A percentile compares a stretch with the other conserved stretches of the same genome.
phyloP scores from a whole-genome alignment of 2,113 vertebrate genomes.

The Recurvirostra avosetta region DNA sequence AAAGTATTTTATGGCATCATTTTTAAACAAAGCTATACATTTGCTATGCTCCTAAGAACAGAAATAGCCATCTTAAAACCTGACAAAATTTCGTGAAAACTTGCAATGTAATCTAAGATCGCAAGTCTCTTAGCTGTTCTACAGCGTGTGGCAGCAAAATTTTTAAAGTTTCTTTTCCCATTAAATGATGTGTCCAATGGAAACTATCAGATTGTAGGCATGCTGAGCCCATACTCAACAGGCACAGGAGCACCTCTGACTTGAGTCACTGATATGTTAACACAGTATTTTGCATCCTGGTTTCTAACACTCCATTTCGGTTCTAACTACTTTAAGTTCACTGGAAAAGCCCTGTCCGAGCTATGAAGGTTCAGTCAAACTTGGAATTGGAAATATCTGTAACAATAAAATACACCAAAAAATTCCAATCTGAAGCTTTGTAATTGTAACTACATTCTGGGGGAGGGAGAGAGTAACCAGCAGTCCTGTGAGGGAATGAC shows the following conservation, averaged over 20 bases:
- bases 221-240: background rate
- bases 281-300: background rate
- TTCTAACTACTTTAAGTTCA: background rate
- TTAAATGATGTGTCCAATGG: background rate
- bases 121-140: background rate
- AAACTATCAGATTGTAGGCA: background rate
- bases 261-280: background rate
- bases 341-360: background rate
- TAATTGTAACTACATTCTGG: background rate
- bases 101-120: background rate
- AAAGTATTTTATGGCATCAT: background rate
- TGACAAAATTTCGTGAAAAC: background rate
- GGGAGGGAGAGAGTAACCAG: too few species aligned
- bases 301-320: background rate
- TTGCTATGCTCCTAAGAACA: background rate
- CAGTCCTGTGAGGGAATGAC: too few species aligned
- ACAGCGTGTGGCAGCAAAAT: background rate
- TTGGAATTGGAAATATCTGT: background rate
- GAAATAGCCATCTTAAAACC: background rate
- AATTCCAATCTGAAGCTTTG: background rate
- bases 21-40: background rate
- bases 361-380: background rate
- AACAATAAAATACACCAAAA: background rate
- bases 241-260: background rate
- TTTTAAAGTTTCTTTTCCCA: background rate